phyloP scores from a whole-genome alignment of 2,888 invertebrate genomes.

The Cynaeus angustus region DNA sequence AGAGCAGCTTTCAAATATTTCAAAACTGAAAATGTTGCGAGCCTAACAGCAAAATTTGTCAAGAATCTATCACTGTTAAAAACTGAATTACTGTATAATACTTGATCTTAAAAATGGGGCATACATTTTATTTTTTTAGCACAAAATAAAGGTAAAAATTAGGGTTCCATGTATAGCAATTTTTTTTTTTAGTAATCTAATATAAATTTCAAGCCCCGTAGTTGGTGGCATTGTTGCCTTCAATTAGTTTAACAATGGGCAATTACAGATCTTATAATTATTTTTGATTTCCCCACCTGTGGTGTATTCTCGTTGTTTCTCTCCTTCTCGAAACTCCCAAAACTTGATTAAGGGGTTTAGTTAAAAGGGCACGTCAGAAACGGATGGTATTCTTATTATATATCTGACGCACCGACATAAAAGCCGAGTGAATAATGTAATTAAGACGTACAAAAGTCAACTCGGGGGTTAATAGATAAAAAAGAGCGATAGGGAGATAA shows the following conservation, averaged over 20 bases:
- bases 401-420: constrained; percentile 54
- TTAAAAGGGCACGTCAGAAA: constrained; percentile 49
- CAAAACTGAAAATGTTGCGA: too few relatives aligned
- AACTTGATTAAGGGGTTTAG: constrained; percentile 49
- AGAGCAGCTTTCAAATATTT: too few relatives aligned
- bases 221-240: too few relatives aligned
- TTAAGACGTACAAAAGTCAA: constrained; percentile 69
- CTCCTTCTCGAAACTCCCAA: constrained; percentile 14
- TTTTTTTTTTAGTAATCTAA: too few relatives aligned
- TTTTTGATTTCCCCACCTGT: constrained; percentile 19
- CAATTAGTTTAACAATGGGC: not conserved
- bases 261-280: not conserved
- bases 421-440: constrained; percentile 66
- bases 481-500: constrained; percentile 68
- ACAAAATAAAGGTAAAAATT: too few relatives aligned
- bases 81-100: too few relatives aligned
- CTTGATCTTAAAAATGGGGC: too few relatives aligned
- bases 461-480: constrained; percentile 70
- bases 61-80: too few relatives aligned
- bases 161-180: too few relatives aligned
- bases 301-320: constrained; percentile 1
- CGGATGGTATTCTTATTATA: constrained; percentile 52
- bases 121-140: too few relatives aligned
- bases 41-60: too few relatives aligned
- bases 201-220: too few relatives aligned